A percentile compares a stretch with the other conserved stretches of the same genome.
phyloP scores from a whole-genome alignment of 1,140 invertebrate species.

The Drosophila cardini region DNA sequence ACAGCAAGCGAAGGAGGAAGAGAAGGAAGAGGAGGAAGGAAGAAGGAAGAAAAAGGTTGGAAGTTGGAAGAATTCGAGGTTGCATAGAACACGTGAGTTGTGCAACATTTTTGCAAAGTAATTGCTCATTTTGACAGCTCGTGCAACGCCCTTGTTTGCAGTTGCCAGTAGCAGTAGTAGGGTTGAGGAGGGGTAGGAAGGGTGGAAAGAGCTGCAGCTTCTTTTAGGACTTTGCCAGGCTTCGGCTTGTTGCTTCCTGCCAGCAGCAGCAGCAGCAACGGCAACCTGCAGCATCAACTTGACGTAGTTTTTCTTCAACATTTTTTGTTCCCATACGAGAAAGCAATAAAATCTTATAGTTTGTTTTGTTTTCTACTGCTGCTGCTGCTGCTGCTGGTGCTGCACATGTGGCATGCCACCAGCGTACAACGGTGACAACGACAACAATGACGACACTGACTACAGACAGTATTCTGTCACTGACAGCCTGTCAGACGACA shows the following conservation, averaged over 20 bases:
- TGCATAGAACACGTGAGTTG: slow-evolving; percentile 70
- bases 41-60: no score
- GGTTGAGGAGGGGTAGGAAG: background rate
- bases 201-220: slow-evolving; percentile 17
- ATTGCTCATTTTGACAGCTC: slow-evolving; percentile 82
- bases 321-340: slow-evolving; percentile 68
- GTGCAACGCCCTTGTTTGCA: slow-evolving; percentile 79
- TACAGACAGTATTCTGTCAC: slow-evolving; percentile 66
- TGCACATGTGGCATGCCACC: slow-evolving; percentile 71
- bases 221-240: slow-evolving; percentile 42
- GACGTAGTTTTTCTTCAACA: slow-evolving; percentile 43
- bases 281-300: slow-evolving; percentile 39
- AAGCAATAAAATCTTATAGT: slow-evolving; percentile 82
- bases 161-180: slow-evolving; percentile 26
- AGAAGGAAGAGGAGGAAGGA: background rate
- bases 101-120: slow-evolving; percentile 83
- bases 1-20: background rate
- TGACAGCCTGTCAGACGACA: slow-evolving; percentile 72
- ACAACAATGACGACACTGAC: slow-evolving; percentile 79
- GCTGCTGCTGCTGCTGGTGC: slow-evolving; percentile 32
- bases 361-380: slow-evolving; percentile 57
- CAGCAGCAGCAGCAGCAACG: slow-evolving; percentile 29
- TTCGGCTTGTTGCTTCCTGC: slow-evolving; percentile 75
- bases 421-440: slow-evolving; percentile 62
- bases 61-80: slow-evolving; percentile 22